Evolutionary conservation across 2,797 vertebrate species (phyloP).

Genomic region (Luscinia luscinia): DNA sequence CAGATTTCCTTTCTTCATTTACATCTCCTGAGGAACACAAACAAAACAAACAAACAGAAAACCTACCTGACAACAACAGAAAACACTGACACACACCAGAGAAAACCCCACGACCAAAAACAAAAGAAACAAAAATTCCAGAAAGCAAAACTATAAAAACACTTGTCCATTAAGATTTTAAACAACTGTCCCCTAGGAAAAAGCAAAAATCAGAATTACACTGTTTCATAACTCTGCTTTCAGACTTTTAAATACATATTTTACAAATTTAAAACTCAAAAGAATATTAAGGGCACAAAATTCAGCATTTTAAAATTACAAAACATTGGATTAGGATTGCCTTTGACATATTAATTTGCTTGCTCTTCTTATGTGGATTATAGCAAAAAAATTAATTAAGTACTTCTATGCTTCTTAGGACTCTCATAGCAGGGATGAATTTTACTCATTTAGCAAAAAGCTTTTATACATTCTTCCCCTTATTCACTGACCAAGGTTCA

Average conservation of each 20-base stretch:
- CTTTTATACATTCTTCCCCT: neutral
- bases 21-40: neutral
- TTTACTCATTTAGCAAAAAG: neutral
- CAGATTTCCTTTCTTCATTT: neutral
- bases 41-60: neutral
- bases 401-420: neutral
- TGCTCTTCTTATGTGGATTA: neutral
- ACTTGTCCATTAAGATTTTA: neutral
- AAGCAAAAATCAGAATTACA: neutral
- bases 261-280: neutral
- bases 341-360: neutral
- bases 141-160: neutral
- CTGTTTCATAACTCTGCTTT: neutral
- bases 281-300: neutral
- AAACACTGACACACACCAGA: neutral
- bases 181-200: neutral
- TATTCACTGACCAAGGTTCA: neutral
- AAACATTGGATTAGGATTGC: neutral
- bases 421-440: neutral
- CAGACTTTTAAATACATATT: neutral
- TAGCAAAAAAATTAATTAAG: neutral
- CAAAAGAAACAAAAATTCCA: neutral
- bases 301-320: neutral
- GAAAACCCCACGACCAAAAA: neutral
- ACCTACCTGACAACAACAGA: neutral